Evolutionary conservation across 2,888 invertebrate species (phyloP).

Genomic region (Lycia hirtaria): DNA sequence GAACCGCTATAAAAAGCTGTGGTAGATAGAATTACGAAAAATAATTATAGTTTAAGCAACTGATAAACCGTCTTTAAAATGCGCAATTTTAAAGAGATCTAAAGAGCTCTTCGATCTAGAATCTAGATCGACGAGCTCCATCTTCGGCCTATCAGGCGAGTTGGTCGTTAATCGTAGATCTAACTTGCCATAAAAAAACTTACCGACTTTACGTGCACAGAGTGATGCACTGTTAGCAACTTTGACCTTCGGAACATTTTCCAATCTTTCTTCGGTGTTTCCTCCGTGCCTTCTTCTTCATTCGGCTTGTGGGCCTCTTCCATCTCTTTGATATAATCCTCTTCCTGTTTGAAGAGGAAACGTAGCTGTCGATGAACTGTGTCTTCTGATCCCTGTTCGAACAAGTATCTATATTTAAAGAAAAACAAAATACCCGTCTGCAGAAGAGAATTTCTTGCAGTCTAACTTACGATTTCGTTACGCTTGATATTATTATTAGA

Average conservation of each 20-base stretch:
- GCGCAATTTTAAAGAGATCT: too few relatives aligned
- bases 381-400: slow-evolving; percentile 78
- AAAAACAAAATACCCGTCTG: too few relatives aligned
- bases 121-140: too few relatives aligned
- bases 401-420: too few relatives aligned
- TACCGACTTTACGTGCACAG: slow-evolving; percentile 74
- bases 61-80: too few relatives aligned
- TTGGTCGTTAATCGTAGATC: background rate
- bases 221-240: slow-evolving; percentile 74
- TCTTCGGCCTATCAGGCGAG: background rate
- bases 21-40: too few relatives aligned
- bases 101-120: too few relatives aligned
- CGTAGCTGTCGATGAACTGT: slow-evolving; percentile 73
- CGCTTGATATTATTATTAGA: too few relatives aligned
- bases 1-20: too few relatives aligned
- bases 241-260: slow-evolving; percentile 71
- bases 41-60: too few relatives aligned
- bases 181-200: slow-evolving; percentile 14
- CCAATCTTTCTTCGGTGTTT: slow-evolving; percentile 53
- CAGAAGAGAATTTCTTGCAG: too few relatives aligned
- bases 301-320: slow-evolving; percentile 50
- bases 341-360: slow-evolving; percentile 65
- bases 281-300: slow-evolving; percentile 42
- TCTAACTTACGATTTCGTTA: too few relatives aligned
- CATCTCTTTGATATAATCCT: slow-evolving; percentile 60